A percentile compares a stretch with the other conserved stretches of the same genome.
Conservation (phyloP, 2,113 vertebrate species). For the Lampris megalopsis region DNA sequence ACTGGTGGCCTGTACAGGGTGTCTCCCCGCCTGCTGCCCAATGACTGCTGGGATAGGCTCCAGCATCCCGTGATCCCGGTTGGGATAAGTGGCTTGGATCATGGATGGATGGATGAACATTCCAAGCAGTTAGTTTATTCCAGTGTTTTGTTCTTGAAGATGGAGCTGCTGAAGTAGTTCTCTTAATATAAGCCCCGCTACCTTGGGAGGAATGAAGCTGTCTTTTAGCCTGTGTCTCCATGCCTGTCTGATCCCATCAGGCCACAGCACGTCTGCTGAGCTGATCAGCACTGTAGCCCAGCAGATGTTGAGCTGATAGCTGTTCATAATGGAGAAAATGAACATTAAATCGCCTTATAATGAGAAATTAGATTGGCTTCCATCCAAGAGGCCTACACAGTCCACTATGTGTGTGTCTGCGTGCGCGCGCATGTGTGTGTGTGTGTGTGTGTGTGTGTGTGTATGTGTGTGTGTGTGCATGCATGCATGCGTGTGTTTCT, state of each 20-base stretch:
- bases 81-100: no score
- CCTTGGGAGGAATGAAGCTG: not conserved
- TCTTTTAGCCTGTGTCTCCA: conserved; percentile 1
- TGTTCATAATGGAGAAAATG: conserved; percentile 38
- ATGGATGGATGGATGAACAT: no score
- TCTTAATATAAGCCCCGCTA: not conserved
- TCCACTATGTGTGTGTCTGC: not conserved
- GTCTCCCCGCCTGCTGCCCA: no score
- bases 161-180: not conserved
- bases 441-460: no score
- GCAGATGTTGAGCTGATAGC: conserved; percentile 33
- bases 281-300: conserved; percentile 24
- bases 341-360: conserved; percentile 34
- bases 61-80: no score
- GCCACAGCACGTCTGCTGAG: conserved; percentile 1
- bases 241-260: conserved; percentile 29
- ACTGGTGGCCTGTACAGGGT: no score
- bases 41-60: no score
- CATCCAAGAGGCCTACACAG: conserved; percentile 6
- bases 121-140: no score
- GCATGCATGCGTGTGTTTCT: no score
- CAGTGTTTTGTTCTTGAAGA: no score
- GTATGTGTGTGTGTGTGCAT: no score
- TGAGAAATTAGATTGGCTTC: conserved; percentile 18
- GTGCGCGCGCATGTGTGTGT: no score